A percentile compares a stretch with the other conserved stretches of the same genome.
Evolutionary conservation across 2,113 vertebrate species (phyloP).

Genomic region (Leuciscus idus): DNA sequence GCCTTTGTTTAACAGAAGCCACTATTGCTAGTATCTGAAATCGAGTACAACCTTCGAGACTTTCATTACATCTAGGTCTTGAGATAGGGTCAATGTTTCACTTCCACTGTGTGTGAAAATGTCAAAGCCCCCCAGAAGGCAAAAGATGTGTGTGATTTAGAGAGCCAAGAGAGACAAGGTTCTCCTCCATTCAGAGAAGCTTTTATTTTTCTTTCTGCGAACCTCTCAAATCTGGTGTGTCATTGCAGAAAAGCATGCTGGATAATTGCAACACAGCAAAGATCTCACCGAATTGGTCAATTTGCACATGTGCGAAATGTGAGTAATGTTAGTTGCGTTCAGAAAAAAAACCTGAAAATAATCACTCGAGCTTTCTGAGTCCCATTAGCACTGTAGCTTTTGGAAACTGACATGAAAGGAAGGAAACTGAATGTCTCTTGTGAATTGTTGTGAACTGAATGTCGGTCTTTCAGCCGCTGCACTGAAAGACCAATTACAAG

Average conservation of each 20-base stretch:
- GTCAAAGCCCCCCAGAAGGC: background rate
- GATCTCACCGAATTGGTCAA: background rate
- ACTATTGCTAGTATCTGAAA: background rate
- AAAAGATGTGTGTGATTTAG: background rate
- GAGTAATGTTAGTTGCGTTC: background rate
- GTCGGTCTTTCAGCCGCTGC: background rate
- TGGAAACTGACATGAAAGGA: background rate
- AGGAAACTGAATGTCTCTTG: background rate
- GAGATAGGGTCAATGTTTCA: slow-evolving; percentile 15
- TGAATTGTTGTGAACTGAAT: background rate
- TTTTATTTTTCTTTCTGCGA: background rate
- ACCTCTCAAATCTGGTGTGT: background rate
- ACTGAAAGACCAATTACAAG: background rate
- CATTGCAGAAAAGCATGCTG: slow-evolving; percentile 5
- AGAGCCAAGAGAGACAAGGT: background rate
- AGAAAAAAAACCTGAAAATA: background rate
- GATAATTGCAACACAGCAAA: background rate
- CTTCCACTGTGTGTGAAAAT: background rate
- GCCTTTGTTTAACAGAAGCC: background rate
- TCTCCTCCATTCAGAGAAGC: background rate
- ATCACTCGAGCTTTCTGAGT: background rate
- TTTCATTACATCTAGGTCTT: background rate
- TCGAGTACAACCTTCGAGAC: background rate
- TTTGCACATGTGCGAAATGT: slow-evolving; percentile 5
- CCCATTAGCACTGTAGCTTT: background rate